Evolutionary conservation across 2,113 vertebrate genomes (phyloP).

Genomic region (Scatophagus argus): DNA sequence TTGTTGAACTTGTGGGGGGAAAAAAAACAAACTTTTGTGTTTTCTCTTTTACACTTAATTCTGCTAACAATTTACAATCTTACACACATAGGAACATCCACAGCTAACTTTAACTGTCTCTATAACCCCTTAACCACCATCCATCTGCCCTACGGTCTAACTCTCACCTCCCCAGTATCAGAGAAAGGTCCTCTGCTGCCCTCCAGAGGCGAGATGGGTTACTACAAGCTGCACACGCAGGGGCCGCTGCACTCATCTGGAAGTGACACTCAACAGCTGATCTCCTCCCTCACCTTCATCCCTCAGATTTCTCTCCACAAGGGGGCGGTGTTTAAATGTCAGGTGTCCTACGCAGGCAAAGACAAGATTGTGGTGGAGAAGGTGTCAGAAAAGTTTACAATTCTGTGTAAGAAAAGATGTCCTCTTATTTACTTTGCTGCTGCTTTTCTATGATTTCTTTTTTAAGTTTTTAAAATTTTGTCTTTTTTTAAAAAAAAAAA

Average conservation of each 20-base stretch:
- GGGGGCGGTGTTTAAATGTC: constrained; percentile 83
- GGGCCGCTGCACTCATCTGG: constrained; percentile 66
- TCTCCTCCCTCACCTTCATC: constrained; percentile 84
- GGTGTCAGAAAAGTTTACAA: constrained; percentile 82
- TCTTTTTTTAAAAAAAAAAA: too few species aligned
- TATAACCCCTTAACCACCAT: constrained; percentile 77
- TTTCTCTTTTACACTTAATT: constrained; percentile 51
- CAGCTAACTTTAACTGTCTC: constrained; percentile 80
- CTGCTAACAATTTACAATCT: constrained; percentile 57
- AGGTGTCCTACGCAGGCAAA: constrained; percentile 84
- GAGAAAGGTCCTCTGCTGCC: constrained; percentile 80
- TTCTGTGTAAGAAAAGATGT: constrained; percentile 76
- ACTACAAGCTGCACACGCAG: constrained; percentile 83
- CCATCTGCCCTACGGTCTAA: constrained; percentile 76
- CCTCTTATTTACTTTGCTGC: neutral
- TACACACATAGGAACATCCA: constrained; percentile 53
- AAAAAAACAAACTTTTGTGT: too few species aligned
- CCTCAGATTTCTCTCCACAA: constrained; percentile 83
- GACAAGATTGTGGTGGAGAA: constrained; percentile 83
- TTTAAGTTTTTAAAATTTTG: too few species aligned
- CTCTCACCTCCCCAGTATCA: constrained; percentile 74
- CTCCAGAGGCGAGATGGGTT: constrained; percentile 66
- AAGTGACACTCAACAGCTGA: constrained; percentile 72
- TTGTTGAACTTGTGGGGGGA: too few species aligned
- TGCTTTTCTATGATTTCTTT: neutral